Evolutionary conservation across 2,113 vertebrate genomes (phyloP).

Genomic region (Gila orcuttii): DNA sequence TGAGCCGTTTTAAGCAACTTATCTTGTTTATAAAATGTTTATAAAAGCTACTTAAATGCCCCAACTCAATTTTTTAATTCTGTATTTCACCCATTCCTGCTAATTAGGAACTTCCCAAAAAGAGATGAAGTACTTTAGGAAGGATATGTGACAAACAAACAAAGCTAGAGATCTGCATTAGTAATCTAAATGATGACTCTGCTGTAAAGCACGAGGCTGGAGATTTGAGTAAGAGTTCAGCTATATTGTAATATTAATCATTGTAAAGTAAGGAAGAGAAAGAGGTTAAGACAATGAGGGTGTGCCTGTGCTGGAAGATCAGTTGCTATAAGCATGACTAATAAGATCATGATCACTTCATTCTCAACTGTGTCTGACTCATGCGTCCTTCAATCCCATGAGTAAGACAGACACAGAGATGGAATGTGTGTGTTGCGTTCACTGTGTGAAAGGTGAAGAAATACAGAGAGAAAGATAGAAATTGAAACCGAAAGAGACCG

Average conservation of each 20-base stretch:
- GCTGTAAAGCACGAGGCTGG: neutral
- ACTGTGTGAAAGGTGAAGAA: constrained; percentile 14
- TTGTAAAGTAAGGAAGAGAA: neutral
- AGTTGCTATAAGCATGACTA: constrained; percentile 50
- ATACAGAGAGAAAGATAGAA: too few relatives aligned
- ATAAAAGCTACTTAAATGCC: too few relatives aligned
- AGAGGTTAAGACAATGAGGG: neutral
- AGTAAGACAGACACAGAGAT: neutral
- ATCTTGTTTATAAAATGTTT: too few relatives aligned
- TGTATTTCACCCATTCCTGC: neutral
- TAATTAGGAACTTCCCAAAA: neutral
- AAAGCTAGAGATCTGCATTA: neutral
- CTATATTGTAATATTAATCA: neutral
- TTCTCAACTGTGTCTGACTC: constrained; percentile 15
- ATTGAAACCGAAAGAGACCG: neutral
- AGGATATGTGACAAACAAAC: neutral
- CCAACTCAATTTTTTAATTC: neutral
- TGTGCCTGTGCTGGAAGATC: constrained; percentile 20
- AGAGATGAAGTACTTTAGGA: neutral
- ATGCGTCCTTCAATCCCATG: neutral
- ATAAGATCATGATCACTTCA: constrained; percentile 19
- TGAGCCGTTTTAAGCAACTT: too few relatives aligned
- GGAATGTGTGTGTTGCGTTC: neutral
- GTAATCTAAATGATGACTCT: neutral
- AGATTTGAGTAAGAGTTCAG: neutral